Percentiles rank a stretch among this genome's conserved stretches.
phyloP scores from a whole-genome alignment of 2,113 vertebrate species.

The Percina caprodes region DNA sequence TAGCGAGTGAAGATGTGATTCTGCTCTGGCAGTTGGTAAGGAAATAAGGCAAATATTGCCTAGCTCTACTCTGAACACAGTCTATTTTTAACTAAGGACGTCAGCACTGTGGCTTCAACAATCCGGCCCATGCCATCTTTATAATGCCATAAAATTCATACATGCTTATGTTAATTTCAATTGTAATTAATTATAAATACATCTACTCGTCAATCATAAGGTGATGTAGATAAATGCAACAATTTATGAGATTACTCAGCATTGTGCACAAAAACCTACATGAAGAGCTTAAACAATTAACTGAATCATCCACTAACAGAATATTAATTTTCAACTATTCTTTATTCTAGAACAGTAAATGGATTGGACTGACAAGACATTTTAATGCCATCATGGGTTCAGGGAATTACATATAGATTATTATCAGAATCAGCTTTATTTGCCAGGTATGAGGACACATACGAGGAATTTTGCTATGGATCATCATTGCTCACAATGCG shows the following conservation, averaged over 20 bases:
- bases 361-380: neutral
- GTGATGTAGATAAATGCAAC: neutral
- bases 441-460: too few relatives aligned
- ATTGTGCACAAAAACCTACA: neutral
- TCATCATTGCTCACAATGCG: too few relatives aligned
- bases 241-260: neutral
- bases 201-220: neutral
- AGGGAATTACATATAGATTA: neutral
- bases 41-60: slow-evolving; percentile 9
- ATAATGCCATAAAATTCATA: neutral
- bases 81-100: neutral
- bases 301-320: neutral
- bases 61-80: slow-evolving; percentile 5
- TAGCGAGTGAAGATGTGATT: slow-evolving; percentile 46
- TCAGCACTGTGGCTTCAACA: slow-evolving; percentile 7
- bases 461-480: too few relatives aligned
- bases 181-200: neutral
- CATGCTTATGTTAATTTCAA: neutral
- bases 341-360: neutral
- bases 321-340: neutral
- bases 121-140: neutral
- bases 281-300: neutral
- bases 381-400: neutral
- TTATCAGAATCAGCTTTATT: neutral
- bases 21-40: slow-evolving; percentile 22